These are phyloP conservation scores for Panonychus citri DNA, from an alignment of 1,140 invertebrate species.

Conservation along the genomic window DNA sequence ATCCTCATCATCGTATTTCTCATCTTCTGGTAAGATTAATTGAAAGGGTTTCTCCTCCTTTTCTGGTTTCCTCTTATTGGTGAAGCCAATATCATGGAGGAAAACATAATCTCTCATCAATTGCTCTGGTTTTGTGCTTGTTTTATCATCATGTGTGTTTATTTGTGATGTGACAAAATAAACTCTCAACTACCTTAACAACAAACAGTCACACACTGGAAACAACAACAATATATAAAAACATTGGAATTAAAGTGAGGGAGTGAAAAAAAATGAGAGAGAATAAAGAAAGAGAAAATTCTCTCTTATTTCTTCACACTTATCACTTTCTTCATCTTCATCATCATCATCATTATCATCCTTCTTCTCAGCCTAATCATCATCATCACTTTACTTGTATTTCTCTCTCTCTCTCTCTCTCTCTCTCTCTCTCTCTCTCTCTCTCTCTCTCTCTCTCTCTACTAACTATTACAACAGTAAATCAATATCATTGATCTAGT, in stretches of 20 bases:
- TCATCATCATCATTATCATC: neutral
- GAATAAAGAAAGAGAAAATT: neutral
- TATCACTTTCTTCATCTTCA: neutral
- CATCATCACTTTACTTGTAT: neutral
- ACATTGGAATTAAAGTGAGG: neutral
- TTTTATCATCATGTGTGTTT: too few species aligned
- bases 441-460: neutral
- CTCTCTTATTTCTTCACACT: neutral
- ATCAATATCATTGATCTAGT: neutral
- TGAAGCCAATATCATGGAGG: too few species aligned
- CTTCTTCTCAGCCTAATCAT: neutral
- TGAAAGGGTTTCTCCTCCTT: too few species aligned
- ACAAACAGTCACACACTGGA: too few species aligned
- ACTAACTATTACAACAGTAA: neutral
- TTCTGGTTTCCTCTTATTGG: too few species aligned
- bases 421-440: neutral
- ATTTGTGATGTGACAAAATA: too few species aligned
- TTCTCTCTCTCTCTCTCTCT: neutral
- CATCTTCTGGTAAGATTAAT: neutral
- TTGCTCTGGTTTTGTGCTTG: too few species aligned
- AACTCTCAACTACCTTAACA: too few species aligned
- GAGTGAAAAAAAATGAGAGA: neutral
- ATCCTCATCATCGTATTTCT: neutral
- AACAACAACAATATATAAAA: neutral
- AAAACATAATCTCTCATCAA: too few species aligned